phyloP scores from a whole-genome alignment of 2,888 invertebrate species.

The Periphyllus acericola region DNA sequence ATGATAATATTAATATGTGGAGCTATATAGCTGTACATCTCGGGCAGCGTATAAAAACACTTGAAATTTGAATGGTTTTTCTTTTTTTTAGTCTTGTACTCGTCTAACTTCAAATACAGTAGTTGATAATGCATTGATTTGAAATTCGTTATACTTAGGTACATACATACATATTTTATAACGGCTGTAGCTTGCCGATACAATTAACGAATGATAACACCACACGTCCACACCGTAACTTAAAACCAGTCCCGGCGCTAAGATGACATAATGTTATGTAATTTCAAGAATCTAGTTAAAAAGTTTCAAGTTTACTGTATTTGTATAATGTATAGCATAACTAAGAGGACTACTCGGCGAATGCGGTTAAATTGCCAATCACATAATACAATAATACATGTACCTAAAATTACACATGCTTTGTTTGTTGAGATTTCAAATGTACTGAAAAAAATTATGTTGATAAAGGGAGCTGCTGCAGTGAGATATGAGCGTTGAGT shows the following conservation, averaged over 20 bases:
- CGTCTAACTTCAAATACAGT: not conserved
- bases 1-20: not conserved
- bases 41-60: not conserved
- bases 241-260: not conserved
- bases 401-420: not conserved
- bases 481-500: too few species aligned
- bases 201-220: not conserved
- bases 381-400: not conserved
- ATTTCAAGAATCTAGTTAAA: not conserved
- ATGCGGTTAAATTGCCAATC: not conserved
- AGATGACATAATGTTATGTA: not conserved
- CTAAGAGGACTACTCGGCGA: not conserved
- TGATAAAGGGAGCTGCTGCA: too few species aligned
- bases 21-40: not conserved
- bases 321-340: too few species aligned
- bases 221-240: not conserved
- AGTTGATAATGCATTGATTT: slow-evolving; percentile 1
- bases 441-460: too few species aligned
- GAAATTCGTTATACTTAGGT: not conserved
- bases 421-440: too few species aligned
- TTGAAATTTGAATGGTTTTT: not conserved
- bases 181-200: not conserved
- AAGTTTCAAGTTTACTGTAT: not conserved
- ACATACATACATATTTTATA: not conserved
- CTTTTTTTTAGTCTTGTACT: not conserved